These are phyloP conservation scores for Verasper variegatus DNA, from an alignment of 2,113 vertebrate species.

Conservation along the genomic window DNA sequence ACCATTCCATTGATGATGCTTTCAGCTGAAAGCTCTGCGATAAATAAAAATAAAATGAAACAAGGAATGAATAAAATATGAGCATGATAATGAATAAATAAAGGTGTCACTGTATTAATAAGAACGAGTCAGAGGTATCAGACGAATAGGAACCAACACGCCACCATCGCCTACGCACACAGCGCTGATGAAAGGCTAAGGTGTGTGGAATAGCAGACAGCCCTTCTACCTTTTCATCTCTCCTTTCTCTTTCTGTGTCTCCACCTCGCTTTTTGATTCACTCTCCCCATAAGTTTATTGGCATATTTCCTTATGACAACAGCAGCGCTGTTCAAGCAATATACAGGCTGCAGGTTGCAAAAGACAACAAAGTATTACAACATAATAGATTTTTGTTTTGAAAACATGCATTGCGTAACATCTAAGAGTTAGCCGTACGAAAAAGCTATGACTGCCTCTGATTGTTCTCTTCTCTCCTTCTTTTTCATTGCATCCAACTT, in stretches of 20 bases:
- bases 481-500: neutral
- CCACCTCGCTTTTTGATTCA: slow-evolving; percentile 8
- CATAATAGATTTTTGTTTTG: neutral
- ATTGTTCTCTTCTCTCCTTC: neutral
- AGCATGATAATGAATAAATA: slow-evolving; percentile 79
- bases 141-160: slow-evolving; percentile 64
- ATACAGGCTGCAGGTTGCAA: neutral
- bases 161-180: slow-evolving; percentile 67
- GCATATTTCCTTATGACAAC: neutral
- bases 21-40: slow-evolving; percentile 53
- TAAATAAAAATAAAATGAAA: slow-evolving; percentile 78
- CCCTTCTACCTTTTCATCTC: slow-evolving; percentile 45
- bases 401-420: neutral
- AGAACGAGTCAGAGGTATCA: slow-evolving; percentile 59
- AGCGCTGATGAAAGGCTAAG: slow-evolving; percentile 69
- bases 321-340: neutral
- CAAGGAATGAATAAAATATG: slow-evolving; percentile 79
- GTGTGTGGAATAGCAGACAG: slow-evolving; percentile 57
- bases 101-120: slow-evolving; percentile 78
- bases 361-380: neutral
- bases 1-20: slow-evolving; percentile 44
- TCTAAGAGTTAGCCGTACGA: neutral
- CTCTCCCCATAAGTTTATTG: slow-evolving; percentile 23
- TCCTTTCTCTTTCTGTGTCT: neutral
- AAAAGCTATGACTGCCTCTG: neutral